phyloP scores from a whole-genome alignment of 2,888 invertebrate genomes.

The Brachyptera putata region DNA sequence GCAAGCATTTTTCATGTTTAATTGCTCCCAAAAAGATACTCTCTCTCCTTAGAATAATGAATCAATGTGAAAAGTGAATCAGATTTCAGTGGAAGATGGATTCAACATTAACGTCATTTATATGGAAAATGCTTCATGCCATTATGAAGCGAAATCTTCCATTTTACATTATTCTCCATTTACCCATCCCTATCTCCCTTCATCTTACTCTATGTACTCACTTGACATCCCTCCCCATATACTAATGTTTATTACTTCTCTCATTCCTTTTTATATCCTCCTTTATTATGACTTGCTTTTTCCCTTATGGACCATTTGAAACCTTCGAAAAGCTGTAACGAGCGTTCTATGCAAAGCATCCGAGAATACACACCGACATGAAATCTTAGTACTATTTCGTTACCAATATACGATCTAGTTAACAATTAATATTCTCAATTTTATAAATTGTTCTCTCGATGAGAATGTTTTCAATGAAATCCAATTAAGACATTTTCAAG shows the following conservation, averaged over 20 bases:
- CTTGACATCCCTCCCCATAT: constrained; percentile 9
- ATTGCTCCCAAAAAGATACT: too few relatives aligned
- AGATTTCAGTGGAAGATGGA: background rate
- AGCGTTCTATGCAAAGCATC: background rate
- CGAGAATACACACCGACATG: too few relatives aligned
- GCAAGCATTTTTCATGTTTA: background rate
- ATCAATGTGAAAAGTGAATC: background rate
- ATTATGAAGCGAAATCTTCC: background rate
- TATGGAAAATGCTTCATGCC: constrained; percentile 5
- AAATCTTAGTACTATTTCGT: too few relatives aligned
- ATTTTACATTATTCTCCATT: background rate
- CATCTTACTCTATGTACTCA: background rate
- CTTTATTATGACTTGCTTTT: constrained; percentile 29
- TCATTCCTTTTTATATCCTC: constrained; percentile 23
- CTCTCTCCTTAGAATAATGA: background rate
- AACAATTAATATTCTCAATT: too few relatives aligned
- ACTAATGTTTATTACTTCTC: constrained; percentile 26
- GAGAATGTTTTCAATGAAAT: too few relatives aligned
- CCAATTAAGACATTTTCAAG: too few relatives aligned
- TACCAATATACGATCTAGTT: too few relatives aligned
- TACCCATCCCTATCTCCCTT: background rate
- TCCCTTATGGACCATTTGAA: constrained; percentile 28
- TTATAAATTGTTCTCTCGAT: too few relatives aligned
- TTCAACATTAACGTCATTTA: background rate
- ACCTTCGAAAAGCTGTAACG: background rate